A percentile compares a stretch with the other conserved stretches of the same genome.
These are phyloP conservation scores for Periophthalmus modestus DNA, from an alignment of 2,113 vertebrate species.

Conservation along the genomic window DNA sequence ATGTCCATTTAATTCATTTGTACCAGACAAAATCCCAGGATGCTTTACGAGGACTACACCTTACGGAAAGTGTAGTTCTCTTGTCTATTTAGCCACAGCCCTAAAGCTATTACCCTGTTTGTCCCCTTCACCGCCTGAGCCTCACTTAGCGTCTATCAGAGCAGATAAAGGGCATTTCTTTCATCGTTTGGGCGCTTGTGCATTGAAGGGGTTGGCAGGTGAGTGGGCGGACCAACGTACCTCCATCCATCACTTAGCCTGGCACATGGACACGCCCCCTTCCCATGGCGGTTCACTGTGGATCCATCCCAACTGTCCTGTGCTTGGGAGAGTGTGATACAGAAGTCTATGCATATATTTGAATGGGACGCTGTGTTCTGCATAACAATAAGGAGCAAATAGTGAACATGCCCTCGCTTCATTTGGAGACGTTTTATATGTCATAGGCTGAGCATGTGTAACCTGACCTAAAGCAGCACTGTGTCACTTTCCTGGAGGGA, in stretches of 20 bases:
- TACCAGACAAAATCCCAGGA: too few species aligned
- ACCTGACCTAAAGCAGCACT: too few species aligned
- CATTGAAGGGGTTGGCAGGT: slow-evolving; percentile 54
- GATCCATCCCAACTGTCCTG: slow-evolving; percentile 22
- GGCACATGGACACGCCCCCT: slow-evolving; percentile 55
- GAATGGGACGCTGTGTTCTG: slow-evolving; percentile 25
- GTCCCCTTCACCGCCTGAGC: neutral
- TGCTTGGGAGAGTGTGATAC: slow-evolving; percentile 23
- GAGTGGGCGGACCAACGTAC: slow-evolving; percentile 61
- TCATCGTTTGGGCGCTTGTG: slow-evolving; percentile 33
- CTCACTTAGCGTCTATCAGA: neutral
- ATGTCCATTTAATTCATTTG: too few species aligned
- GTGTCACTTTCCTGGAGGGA: too few species aligned
- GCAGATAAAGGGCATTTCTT: neutral
- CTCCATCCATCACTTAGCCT: slow-evolving; percentile 65
- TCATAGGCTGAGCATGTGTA: neutral
- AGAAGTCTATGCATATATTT: neutral
- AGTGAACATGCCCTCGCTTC: neutral
- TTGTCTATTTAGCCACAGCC: neutral
- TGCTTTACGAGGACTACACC: neutral
- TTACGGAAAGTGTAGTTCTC: neutral
- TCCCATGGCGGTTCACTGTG: slow-evolving; percentile 38
- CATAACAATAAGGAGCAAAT: slow-evolving; percentile 21
- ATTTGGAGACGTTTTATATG: neutral
- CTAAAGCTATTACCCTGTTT: neutral